Evolutionary conservation across 2,888 invertebrate species (phyloP).

Genomic region (Gymnoscelis rufifasciata): DNA sequence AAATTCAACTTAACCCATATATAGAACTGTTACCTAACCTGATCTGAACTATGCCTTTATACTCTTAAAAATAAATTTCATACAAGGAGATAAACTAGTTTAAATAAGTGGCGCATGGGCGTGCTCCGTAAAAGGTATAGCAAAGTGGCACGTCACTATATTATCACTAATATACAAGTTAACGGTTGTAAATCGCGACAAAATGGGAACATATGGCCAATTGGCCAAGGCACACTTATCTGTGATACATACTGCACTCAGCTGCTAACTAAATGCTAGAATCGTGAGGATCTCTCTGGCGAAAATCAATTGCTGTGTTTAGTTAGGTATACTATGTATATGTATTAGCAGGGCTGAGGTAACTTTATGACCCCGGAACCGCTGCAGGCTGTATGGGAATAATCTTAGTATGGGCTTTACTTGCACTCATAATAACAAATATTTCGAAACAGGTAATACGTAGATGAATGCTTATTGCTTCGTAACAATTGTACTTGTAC

Average conservation of each 20-base stretch:
- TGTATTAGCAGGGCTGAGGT: conserved; percentile 30
- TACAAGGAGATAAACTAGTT: conserved; percentile 14
- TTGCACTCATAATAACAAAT: not conserved
- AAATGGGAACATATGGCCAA: conserved; percentile 17
- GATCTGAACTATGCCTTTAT: not conserved
- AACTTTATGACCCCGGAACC: conserved; percentile 48
- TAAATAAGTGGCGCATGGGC: conserved; percentile 30
- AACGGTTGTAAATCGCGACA: conserved; percentile 45
- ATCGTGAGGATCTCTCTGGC: conserved; percentile 28
- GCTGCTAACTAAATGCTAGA: conserved; percentile 26
- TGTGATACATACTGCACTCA: conserved; percentile 11
- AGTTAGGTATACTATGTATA: conserved; percentile 30
- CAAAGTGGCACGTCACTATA: conserved; percentile 40
- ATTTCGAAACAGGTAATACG: not conserved
- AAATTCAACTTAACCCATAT: too few relatives aligned
- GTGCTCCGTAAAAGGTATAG: conserved; percentile 30
- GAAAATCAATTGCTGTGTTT: conserved; percentile 35
- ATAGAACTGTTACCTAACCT: not conserved
- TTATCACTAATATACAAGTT: conserved; percentile 42
- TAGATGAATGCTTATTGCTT: too few relatives aligned
- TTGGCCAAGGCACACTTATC: conserved; percentile 25
- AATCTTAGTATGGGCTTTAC: conserved; percentile 13
- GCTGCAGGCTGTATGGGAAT: conserved; percentile 39
- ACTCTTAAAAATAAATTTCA: conserved; percentile 1
- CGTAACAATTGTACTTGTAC: too few relatives aligned